These are phyloP conservation scores for Cydia amplana DNA, from an alignment of 1,140 invertebrate species.

Conservation along the genomic window DNA sequence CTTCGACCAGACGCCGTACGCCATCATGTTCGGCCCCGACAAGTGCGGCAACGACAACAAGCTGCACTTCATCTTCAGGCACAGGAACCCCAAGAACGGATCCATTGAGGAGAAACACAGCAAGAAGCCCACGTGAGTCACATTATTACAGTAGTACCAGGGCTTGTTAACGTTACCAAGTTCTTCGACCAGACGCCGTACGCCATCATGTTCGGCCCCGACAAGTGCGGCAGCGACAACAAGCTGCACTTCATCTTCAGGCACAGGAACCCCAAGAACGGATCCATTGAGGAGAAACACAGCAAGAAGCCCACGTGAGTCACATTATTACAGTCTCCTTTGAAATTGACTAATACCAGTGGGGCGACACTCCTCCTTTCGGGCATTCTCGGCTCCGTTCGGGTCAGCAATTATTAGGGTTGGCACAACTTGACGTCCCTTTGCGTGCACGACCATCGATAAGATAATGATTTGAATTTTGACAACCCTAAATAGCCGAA, in stretches of 20 bases:
- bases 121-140: conserved; percentile 88
- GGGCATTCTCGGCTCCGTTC: too few species aligned
- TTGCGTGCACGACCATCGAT: too few species aligned
- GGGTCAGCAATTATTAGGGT: too few species aligned
- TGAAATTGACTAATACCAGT: too few species aligned
- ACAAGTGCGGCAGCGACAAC: conserved; percentile 98
- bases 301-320: conserved; percentile 90
- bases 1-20: conserved; percentile 97
- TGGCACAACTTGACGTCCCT: too few species aligned
- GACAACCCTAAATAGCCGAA: too few species aligned
- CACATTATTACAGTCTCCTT: neutral
- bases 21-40: conserved; percentile 99
- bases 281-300: conserved; percentile 93
- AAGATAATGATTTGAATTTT: too few species aligned
- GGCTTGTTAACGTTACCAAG: too few species aligned
- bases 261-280: conserved; percentile 96
- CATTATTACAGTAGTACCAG: neutral
- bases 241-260: conserved; percentile 99
- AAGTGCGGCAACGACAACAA: conserved; percentile 98
- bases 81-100: conserved; percentile 96
- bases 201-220: conserved; percentile 99
- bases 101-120: conserved; percentile 94
- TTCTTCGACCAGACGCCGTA: conserved; percentile 98
- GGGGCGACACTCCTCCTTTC: too few species aligned
- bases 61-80: conserved; percentile 98